A percentile compares a stretch with the other conserved stretches of the same genome.
phyloP scores from a whole-genome alignment of 53 echinoderm and acorn worm genomes.

The Luidia sarsii region DNA sequence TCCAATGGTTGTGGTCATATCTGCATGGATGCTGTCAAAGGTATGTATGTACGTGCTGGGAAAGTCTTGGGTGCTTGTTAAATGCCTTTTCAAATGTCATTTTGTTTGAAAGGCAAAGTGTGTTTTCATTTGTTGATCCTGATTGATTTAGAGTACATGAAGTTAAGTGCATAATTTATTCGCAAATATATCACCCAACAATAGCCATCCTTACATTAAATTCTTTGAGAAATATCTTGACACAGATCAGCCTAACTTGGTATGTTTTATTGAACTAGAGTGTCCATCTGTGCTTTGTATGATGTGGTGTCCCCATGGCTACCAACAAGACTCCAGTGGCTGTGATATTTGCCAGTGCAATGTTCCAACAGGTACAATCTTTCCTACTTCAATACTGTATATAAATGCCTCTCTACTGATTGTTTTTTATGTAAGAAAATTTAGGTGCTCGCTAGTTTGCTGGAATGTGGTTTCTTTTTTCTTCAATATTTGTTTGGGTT shows the following conservation, averaged over 20 bases:
- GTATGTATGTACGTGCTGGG: neutral
- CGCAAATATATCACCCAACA: too few relatives aligned
- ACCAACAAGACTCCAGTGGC: slow-evolving; percentile 47
- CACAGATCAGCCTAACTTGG: too few relatives aligned
- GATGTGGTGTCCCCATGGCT: slow-evolving; percentile 71
- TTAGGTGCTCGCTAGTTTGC: too few relatives aligned
- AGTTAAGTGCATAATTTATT: neutral
- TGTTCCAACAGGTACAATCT: slow-evolving; percentile 39
- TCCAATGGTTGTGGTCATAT: slow-evolving; percentile 76
- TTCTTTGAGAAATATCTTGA: too few relatives aligned
- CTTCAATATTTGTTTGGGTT: too few relatives aligned
- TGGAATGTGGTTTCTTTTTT: too few relatives aligned
- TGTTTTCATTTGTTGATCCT: too few relatives aligned
- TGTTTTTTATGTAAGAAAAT: too few relatives aligned
- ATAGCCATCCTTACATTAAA: neutral
- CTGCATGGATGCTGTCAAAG: slow-evolving; percentile 41
- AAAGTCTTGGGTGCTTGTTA: neutral
- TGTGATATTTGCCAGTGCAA: slow-evolving; percentile 65
- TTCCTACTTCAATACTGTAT: too few relatives aligned
- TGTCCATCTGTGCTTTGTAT: slow-evolving; percentile 53
- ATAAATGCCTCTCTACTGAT: too few relatives aligned
- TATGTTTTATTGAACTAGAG: too few relatives aligned
- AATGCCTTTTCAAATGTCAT: neutral
- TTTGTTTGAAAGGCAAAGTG: neutral
- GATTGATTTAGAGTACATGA: neutral